Conservation (phyloP, 2,888 invertebrate species). For the Aphodius granarius region DNA sequence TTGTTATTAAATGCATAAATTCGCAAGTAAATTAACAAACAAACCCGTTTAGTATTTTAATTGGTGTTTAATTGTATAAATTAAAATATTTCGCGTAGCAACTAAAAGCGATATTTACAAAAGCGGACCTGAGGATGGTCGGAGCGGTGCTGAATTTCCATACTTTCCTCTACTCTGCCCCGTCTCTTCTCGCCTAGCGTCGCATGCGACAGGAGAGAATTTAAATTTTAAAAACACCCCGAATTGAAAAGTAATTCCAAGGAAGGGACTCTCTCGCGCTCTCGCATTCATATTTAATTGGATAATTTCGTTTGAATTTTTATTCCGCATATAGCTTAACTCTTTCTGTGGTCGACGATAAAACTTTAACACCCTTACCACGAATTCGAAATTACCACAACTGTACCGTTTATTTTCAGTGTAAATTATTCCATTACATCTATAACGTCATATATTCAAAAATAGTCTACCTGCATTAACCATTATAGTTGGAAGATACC, state of each 20-base stretch:
- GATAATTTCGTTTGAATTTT: slow-evolving; percentile 14
- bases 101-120: slow-evolving; percentile 7
- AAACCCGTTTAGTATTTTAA: slow-evolving; percentile 28
- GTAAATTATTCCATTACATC: background rate
- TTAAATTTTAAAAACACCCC: slow-evolving; percentile 29
- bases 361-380: background rate
- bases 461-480: too few species aligned
- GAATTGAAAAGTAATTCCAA: slow-evolving; percentile 32
- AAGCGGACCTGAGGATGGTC: background rate
- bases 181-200: background rate
- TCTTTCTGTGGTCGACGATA: background rate
- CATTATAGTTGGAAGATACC: too few species aligned
- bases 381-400: background rate
- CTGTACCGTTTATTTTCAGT: background rate
- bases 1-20: slow-evolving; percentile 25
- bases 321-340: background rate
- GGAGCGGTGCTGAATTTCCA: background rate
- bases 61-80: slow-evolving; percentile 35
- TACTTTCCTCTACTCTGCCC: slow-evolving; percentile 17
- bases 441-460: too few species aligned
- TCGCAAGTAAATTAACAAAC: slow-evolving; percentile 25
- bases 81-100: slow-evolving; percentile 27
- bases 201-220: slow-evolving; percentile 27
- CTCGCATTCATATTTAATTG: slow-evolving; percentile 37
- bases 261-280: slow-evolving; percentile 18